A percentile compares a stretch with the other conserved stretches of the same genome.
These are phyloP conservation scores for Aphelenchoides bicaudatus DNA, from an alignment of 2,888 invertebrate species.

Conservation along the genomic window DNA sequence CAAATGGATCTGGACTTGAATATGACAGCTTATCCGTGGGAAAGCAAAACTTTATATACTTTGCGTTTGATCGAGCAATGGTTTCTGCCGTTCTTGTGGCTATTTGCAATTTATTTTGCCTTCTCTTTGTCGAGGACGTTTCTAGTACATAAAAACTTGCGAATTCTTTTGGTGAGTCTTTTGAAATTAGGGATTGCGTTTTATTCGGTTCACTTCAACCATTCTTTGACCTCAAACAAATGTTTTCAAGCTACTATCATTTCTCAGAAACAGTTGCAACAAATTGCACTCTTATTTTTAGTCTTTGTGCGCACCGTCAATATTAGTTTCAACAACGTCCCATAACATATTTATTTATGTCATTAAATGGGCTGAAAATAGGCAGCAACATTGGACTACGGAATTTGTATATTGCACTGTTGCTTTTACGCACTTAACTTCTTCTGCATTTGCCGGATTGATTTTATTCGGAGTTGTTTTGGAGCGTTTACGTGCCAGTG, in stretches of 20 bases:
- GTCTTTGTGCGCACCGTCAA: neutral
- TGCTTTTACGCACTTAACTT: neutral
- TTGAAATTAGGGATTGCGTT: too few species aligned
- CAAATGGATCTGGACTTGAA: neutral
- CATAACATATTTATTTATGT: neutral
- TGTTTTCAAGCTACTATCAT: too few species aligned
- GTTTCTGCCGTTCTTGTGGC: neutral
- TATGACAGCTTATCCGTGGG: neutral
- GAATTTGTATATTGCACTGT: neutral
- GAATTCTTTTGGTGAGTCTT: neutral
- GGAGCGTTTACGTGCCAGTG: neutral
- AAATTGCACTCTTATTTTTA: too few species aligned
- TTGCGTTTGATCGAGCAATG: neutral
- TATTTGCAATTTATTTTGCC: neutral
- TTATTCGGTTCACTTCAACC: too few species aligned
- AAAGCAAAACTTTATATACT: neutral
- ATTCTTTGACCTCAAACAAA: neutral
- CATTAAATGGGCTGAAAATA: neutral
- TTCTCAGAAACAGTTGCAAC: too few species aligned
- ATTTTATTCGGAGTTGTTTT: neutral
- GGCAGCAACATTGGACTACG: neutral
- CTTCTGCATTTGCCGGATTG: neutral
- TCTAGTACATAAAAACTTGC: neutral
- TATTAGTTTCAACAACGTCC: neutral
- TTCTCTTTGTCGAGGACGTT: neutral